These are phyloP conservation scores for Acridotheres tristis DNA, from an alignment of 2,797 vertebrate genomes.

Conservation along the genomic window DNA sequence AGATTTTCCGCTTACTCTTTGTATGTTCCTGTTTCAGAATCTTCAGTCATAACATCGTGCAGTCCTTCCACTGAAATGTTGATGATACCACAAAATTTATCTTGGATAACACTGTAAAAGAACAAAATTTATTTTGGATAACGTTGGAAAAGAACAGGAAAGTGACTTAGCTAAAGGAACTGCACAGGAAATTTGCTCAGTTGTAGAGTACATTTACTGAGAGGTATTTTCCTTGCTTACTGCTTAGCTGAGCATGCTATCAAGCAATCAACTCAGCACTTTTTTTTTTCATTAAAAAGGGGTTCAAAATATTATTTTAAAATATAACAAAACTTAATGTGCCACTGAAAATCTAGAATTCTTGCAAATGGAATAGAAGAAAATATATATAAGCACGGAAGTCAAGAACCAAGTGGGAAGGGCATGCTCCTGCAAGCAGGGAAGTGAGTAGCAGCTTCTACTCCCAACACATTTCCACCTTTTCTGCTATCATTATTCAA, in stretches of 20 bases:
- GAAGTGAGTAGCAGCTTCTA: not conserved
- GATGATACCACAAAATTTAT: slow-evolving; percentile 98
- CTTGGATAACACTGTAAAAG: slow-evolving; percentile 89
- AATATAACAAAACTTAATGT: not conserved
- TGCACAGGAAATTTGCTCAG: slow-evolving; percentile 20
- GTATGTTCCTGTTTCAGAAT: slow-evolving; percentile 89
- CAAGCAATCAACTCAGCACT: not conserved
- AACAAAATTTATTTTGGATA: slow-evolving; percentile 92
- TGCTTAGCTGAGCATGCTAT: not conserved
- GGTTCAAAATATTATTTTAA: not conserved
- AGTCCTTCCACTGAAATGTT: slow-evolving; percentile 93
- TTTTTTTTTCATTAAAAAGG: not conserved
- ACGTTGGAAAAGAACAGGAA: slow-evolving; percentile 77
- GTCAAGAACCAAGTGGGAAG: not conserved
- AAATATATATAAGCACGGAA: not conserved
- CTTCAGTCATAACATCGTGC: slow-evolving; percentile 97
- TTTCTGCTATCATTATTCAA: not conserved
- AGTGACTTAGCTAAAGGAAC: slow-evolving; percentile 32
- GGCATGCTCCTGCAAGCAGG: not conserved
- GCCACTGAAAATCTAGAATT: not conserved
- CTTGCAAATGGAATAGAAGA: not conserved
- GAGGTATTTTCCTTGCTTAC: not conserved
- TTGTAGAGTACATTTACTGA: not conserved
- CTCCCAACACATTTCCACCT: not conserved
- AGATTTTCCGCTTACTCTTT: slow-evolving; percentile 88